Conservation (phyloP, 2,797 vertebrate genomes). For the Urocyon cinereoargenteus region DNA sequence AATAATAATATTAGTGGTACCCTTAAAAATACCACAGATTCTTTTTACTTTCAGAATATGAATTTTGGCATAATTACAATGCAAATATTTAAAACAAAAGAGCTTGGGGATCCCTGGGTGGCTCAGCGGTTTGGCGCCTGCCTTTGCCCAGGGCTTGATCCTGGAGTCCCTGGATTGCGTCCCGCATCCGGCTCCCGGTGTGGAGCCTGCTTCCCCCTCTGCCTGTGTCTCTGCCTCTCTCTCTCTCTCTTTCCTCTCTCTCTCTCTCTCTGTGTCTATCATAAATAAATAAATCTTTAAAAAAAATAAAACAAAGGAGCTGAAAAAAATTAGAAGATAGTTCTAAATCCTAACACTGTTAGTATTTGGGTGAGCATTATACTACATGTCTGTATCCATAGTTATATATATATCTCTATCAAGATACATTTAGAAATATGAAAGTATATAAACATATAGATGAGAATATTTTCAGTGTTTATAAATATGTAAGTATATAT, state of each 20-base stretch:
- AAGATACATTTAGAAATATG: not conserved
- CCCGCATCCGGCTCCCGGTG: too few species aligned
- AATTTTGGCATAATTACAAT: not conserved
- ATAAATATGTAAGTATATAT: not conserved
- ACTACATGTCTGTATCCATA: not conserved
- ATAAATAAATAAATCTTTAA: not conserved
- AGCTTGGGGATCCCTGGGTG: too few species aligned
- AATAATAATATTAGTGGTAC: not conserved
- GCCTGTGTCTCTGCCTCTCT: too few species aligned
- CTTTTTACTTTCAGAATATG: not conserved
- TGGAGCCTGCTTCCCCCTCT: too few species aligned
- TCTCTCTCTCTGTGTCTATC: too few species aligned
- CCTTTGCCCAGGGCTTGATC: too few species aligned
- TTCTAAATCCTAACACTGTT: not conserved
- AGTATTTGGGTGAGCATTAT: not conserved
- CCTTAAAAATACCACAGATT: not conserved
- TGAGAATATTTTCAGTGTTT: not conserved
- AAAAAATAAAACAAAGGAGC: slow-evolving; percentile 31
- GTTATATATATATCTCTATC: not conserved
- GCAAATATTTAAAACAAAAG: slow-evolving; percentile 10
- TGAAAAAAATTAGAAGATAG: not conserved
- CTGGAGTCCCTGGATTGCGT: too few species aligned
- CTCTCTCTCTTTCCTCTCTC: too few species aligned
- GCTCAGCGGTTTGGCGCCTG: too few species aligned
- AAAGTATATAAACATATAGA: not conserved